phyloP scores from a whole-genome alignment of 2,113 vertebrate genomes.

The Sorex fumeus region DNA sequence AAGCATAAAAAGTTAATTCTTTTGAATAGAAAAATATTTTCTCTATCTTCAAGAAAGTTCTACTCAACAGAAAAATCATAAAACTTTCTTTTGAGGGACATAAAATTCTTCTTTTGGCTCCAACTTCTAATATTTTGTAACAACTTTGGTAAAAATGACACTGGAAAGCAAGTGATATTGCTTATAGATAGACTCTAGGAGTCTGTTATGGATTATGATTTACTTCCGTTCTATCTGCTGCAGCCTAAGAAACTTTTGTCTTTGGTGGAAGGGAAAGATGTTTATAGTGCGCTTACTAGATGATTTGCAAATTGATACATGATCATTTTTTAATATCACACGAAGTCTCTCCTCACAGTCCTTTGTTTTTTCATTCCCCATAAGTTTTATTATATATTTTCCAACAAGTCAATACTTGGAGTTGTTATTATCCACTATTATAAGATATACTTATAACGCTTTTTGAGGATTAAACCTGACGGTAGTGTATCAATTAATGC shows the following conservation, averaged over 20 bases:
- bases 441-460: background rate
- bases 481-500: background rate
- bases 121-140: background rate
- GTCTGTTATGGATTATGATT: background rate
- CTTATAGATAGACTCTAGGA: too few relatives aligned
- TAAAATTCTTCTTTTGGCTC: background rate
- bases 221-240: background rate
- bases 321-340: background rate
- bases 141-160: background rate
- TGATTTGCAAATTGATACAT: background rate
- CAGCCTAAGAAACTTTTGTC: background rate
- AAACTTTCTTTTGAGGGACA: background rate
- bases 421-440: background rate
- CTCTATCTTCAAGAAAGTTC: background rate
- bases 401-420: too few relatives aligned
- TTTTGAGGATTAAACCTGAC: background rate
- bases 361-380: background rate
- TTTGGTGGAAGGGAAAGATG: background rate
- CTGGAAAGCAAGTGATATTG: too few relatives aligned
- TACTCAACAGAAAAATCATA: background rate
- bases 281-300: background rate
- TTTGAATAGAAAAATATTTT: background rate
- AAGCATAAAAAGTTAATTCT: background rate
- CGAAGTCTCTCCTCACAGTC: background rate
- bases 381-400: background rate